Evolutionary conservation across 2,797 vertebrate genomes (phyloP).

Genomic region (Lycodopsis pacificus): DNA sequence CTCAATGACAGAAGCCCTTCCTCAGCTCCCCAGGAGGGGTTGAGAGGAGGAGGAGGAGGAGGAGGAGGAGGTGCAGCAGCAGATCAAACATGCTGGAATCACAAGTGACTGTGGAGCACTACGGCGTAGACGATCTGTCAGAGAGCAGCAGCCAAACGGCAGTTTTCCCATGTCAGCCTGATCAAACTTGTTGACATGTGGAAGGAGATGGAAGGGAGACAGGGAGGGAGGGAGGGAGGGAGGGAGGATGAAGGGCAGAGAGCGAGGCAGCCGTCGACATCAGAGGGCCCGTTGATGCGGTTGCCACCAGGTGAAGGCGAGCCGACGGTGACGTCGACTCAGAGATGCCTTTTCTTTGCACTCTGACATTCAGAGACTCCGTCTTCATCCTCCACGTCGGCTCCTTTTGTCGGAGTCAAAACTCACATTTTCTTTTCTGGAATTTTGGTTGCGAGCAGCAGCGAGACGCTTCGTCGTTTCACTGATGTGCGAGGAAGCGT

Average conservation of each 20-base stretch:
- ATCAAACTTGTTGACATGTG: slow-evolving; percentile 72
- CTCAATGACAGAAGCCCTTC: slow-evolving; percentile 47
- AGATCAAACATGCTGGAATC: slow-evolving; percentile 58
- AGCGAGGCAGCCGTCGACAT: slow-evolving; percentile 36
- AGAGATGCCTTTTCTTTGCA: slow-evolving; percentile 3
- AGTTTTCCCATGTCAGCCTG: slow-evolving; percentile 55
- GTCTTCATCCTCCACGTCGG: neutral
- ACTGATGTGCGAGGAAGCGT: neutral
- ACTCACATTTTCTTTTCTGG: neutral
- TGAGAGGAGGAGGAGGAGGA: neutral
- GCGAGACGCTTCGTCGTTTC: too few relatives aligned
- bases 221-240: slow-evolving; percentile 16
- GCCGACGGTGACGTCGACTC: slow-evolving; percentile 44
- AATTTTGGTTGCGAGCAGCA: too few relatives aligned
- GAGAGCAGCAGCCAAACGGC: slow-evolving; percentile 51
- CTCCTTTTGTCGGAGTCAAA: slow-evolving; percentile 26
- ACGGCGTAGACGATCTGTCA: slow-evolving; percentile 51
- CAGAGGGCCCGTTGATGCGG: slow-evolving; percentile 59
- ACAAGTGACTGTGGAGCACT: slow-evolving; percentile 49
- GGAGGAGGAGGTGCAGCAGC: slow-evolving; percentile 23
- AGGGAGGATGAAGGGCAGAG: slow-evolving; percentile 41
- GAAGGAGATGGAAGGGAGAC: slow-evolving; percentile 45
- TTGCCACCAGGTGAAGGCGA: slow-evolving; percentile 59
- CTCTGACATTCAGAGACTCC: slow-evolving; percentile 11
- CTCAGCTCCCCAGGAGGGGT: slow-evolving; percentile 34